Evolutionary conservation across 1,140 invertebrate genomes (phyloP), one percentile per base, ranked within the genome.

Genomic region (Caerostris extrusa): DNA sequence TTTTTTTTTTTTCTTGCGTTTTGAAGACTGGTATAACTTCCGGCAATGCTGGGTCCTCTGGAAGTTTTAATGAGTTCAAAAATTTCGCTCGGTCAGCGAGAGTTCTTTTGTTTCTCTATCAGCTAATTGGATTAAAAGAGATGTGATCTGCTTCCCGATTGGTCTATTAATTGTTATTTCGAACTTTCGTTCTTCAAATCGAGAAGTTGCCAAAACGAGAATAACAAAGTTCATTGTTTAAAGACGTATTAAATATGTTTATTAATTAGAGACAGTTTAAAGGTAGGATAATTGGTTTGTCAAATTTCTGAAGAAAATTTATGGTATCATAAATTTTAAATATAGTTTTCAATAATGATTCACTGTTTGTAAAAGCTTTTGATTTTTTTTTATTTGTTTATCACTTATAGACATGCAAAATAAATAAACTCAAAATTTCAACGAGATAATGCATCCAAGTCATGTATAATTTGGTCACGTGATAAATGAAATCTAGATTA

Each of bases 111-210:
- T 91, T 82, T 91, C 81, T 3, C 12, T 83, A 61, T 57, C 50
- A 19, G 6, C n/a, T 91, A 81, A 91, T 83, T 91, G 90, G 89
- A 61, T 91, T 91, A 91, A 64, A 67, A 67, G 55, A 7, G 56
- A 85, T 91, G 90, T 91, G 90, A 85, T 91, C 67, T 64, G 58
- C 17, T 55, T 91, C 53, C 6, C 50, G 55, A 91, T 91, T 83
- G 90, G 53, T 91, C n/a, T 55, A 83, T 91, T 91, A 85, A 91
- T 81, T 56, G 69, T 69, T 90, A 34, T 34, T 34, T 34, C 34
- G 34, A 34, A 34, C 34, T 34, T 34, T 34, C 34, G 34, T 34
- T 34, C 34, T 34, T 34, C 34, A 34, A 34, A 34, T 34, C 34
- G 0, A 34, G 34, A 34, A 34, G 34, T 34, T 34, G 34, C 34